These are phyloP conservation scores for Toxotes chatareus DNA, from an alignment of 2,113 vertebrate species.

Conservation along the genomic window DNA sequence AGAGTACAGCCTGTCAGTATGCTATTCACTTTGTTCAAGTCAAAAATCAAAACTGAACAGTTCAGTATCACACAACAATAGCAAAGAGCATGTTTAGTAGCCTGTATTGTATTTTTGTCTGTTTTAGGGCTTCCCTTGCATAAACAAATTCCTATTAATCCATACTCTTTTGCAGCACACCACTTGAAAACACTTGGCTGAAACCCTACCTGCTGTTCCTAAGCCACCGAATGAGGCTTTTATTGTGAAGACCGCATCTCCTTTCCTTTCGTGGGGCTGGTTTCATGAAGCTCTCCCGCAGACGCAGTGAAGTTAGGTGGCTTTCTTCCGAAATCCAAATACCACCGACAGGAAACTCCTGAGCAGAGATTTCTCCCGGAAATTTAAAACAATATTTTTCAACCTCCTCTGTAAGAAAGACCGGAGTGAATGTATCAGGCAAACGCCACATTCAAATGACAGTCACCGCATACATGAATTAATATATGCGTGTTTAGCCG, in stretches of 20 bases:
- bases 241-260: conserved; percentile 58
- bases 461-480: too few species aligned
- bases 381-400: conserved; percentile 47
- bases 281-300: conserved; percentile 15
- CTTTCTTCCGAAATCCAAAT: background rate
- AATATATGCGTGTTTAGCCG: background rate
- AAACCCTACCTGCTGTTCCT: background rate
- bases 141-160: background rate
- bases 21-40: too few species aligned
- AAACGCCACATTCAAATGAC: too few species aligned
- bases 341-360: conserved; percentile 31
- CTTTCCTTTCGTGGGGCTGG: background rate
- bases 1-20: background rate
- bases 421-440: background rate
- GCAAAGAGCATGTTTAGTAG: background rate
- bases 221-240: background rate
- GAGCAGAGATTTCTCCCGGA: conserved; percentile 69
- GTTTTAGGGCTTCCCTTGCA: background rate
- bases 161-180: background rate
- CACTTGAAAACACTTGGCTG: background rate
- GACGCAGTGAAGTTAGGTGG: background rate
- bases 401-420: background rate
- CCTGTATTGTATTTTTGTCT: background rate
- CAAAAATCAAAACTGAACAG: too few species aligned
- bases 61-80: background rate